These are phyloP conservation scores for Argyra leucocephala DNA, from an alignment of 2,888 invertebrate species.

Conservation along the genomic window DNA sequence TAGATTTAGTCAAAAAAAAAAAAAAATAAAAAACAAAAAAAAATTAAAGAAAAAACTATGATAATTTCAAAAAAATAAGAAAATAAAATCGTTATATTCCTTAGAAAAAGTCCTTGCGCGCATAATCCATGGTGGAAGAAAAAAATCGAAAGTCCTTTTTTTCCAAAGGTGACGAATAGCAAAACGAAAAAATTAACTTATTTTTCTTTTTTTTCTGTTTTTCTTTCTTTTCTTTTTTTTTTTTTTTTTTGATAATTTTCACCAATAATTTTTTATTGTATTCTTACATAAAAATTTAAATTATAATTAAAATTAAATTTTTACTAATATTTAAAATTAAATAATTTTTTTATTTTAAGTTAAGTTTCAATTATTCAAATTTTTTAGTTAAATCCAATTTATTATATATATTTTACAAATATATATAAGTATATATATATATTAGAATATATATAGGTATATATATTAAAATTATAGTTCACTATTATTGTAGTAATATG, in stretches of 20 bases:
- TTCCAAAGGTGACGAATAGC: slow-evolving; percentile 10
- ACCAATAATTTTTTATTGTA: neutral
- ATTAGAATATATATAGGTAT: too few relatives aligned
- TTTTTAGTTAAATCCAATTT: neutral
- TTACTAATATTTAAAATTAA: neutral
- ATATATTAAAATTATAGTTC: too few relatives aligned
- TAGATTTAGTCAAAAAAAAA: neutral
- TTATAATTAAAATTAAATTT: slow-evolving; percentile 3
- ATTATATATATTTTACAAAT: neutral
- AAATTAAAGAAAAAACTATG: neutral
- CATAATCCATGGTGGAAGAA: slow-evolving; percentile 16
- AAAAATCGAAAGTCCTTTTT: slow-evolving; percentile 28
- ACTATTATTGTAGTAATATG: too few relatives aligned
- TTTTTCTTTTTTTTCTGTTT: slow-evolving; percentile 16
- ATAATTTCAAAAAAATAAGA: neutral
- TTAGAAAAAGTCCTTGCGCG: neutral
- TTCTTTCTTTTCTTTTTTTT: slow-evolving; percentile 12
- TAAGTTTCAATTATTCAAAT: neutral
- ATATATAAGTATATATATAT: too few relatives aligned
- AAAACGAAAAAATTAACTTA: slow-evolving; percentile 9
- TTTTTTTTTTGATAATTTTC: neutral
- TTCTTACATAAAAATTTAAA: neutral
- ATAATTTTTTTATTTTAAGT: neutral
- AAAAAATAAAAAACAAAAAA: neutral
- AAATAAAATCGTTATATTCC: neutral